These are phyloP conservation scores for Pheosia tremula DNA, from an alignment of 2,888 invertebrate genomes.

Conservation along the genomic window DNA sequence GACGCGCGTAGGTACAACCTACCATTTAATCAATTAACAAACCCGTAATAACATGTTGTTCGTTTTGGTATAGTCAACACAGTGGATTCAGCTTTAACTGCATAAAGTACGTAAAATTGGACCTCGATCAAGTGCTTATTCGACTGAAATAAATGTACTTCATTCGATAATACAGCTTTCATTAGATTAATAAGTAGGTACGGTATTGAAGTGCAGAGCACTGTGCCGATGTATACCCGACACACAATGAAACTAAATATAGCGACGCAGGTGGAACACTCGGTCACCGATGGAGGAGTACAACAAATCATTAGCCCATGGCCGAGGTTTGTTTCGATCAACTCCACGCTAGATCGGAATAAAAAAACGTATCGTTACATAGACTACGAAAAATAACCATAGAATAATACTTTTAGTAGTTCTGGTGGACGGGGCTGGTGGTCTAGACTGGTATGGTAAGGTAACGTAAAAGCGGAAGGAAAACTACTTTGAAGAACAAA, in stretches of 20 bases:
- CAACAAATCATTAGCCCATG: constrained; percentile 47
- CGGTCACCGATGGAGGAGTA: constrained; percentile 59
- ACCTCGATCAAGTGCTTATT: not conserved
- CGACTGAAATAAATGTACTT: not conserved
- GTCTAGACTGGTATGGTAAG: no score
- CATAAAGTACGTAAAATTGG: not conserved
- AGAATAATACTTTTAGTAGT: no score
- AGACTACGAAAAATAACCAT: not conserved
- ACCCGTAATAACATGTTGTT: not conserved
- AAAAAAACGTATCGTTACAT: not conserved
- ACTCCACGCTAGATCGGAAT: not conserved
- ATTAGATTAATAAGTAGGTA: constrained; percentile 1
- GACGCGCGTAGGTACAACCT: not conserved
- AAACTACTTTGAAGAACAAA: no score
- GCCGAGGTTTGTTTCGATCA: constrained; percentile 30
- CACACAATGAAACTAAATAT: constrained; percentile 81
- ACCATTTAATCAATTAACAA: not conserved
- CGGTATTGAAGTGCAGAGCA: constrained; percentile 45
- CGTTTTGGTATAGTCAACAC: not conserved
- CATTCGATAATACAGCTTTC: not conserved
- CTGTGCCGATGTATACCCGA: constrained; percentile 64
- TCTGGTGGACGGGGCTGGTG: no score
- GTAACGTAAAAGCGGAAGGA: no score
- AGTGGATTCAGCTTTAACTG: no score
- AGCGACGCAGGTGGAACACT: constrained; percentile 68